Base-by-base conservation (phyloP, 2,113 vertebrate species). In the Phylloscopus trochiloides region DNA sequence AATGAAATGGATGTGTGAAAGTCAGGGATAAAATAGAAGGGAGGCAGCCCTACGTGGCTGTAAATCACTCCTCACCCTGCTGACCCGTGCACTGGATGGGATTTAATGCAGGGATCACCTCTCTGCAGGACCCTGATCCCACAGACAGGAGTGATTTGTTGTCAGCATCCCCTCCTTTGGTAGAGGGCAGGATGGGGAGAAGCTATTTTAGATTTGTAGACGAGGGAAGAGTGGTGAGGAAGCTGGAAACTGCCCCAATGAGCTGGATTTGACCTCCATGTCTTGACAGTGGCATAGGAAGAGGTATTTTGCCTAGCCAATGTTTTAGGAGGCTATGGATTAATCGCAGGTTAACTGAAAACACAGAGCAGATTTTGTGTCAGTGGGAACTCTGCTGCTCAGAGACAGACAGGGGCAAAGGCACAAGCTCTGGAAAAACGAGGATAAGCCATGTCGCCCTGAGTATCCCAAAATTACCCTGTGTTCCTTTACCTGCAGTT, bases 1-100 rank as follows among this genome's bases (percentile, higher is more conserved):
- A 43, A 63, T 32, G n/a, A 83, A 43, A 76, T 26, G 19, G 22
- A 3, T 6, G 13, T 43, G 51, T 63, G 66, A 48, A 80, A 63
- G 19, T 4, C 36, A 84, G 61, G 29, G 51, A 48, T 66, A 34
- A 77, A 74, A 38, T 4, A 68, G 55, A 62, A 66, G 18, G 29
- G 20, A 70, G 24, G 6, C 38, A 71, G 62, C 38, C 24, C 50
- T 43, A 1, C 0, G 0, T 17, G 34, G 21, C 42, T 7, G 1
- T 52, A 68, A 51, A 67, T 81, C 40, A 34, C 18, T 15, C 8
- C 36, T 12, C 14, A 40, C 19, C 16, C 63, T 36, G 55, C 32
- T 51, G 59, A 20, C 40, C 50, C 6, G 0, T 4, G 14, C 7
- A 4, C 15, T 47, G 17, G 32, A 17, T 7, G n/a, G 45, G 55